Evolutionary conservation across 1,140 invertebrate species (phyloP).

Genomic region (Drosophila carrolli): DNA sequence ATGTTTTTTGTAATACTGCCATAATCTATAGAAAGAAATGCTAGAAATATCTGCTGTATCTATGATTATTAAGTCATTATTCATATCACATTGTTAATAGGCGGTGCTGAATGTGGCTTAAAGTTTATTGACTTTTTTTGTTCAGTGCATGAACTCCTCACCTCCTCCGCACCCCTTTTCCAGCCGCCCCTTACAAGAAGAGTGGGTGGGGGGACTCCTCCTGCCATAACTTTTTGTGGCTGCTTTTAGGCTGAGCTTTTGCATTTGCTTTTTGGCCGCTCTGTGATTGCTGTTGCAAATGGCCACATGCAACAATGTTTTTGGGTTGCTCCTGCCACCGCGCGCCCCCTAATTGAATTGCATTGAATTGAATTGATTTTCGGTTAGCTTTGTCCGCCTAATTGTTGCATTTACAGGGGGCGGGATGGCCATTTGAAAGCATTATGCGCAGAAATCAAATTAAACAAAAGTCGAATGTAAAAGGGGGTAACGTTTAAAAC

Average conservation of each 20-base stretch:
- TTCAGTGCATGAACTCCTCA: neutral
- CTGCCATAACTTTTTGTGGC: conserved; percentile 52
- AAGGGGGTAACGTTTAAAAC: conserved; percentile 59
- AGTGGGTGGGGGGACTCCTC: conserved; percentile 11
- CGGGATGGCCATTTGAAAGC: conserved; percentile 12
- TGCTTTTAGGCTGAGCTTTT: conserved; percentile 52
- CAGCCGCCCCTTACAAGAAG: conserved; percentile 4
- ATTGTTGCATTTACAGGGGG: conserved; percentile 40
- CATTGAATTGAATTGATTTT: conserved; percentile 74
- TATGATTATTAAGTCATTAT: no score
- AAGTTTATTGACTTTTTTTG: neutral
- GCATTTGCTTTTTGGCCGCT: conserved; percentile 46
- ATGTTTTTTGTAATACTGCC: no score
- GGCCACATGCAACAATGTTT: conserved; percentile 62
- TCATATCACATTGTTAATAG: no score
- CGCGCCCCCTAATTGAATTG: conserved; percentile 64
- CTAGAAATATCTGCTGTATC: no score
- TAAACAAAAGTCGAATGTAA: conserved; percentile 13
- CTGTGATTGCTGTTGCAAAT: conserved; percentile 46
- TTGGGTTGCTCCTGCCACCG: conserved; percentile 11
- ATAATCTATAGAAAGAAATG: no score
- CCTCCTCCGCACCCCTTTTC: neutral
- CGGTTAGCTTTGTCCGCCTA: conserved; percentile 43
- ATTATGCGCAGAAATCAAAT: conserved; percentile 28
- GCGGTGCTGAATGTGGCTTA: no score